Evolutionary conservation across 1,140 invertebrate genomes (phyloP).

Genomic region (Potamilus streckersoni): DNA sequence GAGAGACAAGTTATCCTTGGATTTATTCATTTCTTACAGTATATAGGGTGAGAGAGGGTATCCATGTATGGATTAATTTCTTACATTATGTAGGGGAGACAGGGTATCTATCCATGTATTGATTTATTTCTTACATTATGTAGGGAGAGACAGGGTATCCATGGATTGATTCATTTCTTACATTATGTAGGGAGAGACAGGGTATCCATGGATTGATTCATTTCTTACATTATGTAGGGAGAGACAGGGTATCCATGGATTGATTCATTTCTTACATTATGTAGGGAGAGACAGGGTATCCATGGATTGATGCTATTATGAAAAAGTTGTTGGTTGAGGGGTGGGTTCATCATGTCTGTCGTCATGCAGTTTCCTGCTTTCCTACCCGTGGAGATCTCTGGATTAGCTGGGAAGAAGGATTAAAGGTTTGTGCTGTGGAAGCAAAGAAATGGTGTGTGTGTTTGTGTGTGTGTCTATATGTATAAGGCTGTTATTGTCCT

Average conservation of each 20-base stretch:
- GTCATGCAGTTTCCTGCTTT: constrained; percentile 81
- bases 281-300: constrained; percentile 64
- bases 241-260: no score
- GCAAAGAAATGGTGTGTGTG: no score
- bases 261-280: background rate
- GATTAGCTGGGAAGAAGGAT: constrained; percentile 79
- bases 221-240: no score
- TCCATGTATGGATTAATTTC: no score
- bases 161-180: constrained; percentile 73
- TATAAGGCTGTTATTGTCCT: no score
- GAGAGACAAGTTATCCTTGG: constrained; percentile 65
- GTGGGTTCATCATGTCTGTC: constrained; percentile 79
- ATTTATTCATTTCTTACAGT: constrained; percentile 76
- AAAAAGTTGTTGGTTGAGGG: constrained; percentile 76
- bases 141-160: constrained; percentile 66
- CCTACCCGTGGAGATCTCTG: constrained; percentile 80
- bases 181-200: constrained; percentile 72
- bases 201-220: no score
- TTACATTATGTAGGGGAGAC: no score
- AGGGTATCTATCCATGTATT: no score
- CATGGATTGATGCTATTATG: constrained; percentile 75
- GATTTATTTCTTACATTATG: background rate
- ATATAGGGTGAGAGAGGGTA: constrained; percentile 66
- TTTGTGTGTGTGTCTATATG: no score
- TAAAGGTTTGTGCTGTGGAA: constrained; percentile 72